A percentile compares a stretch with the other conserved stretches of the same genome.
Evolutionary conservation across 92 coral and sea anemone genomes (phyloP).

Genomic region (Porites lobata): DNA sequence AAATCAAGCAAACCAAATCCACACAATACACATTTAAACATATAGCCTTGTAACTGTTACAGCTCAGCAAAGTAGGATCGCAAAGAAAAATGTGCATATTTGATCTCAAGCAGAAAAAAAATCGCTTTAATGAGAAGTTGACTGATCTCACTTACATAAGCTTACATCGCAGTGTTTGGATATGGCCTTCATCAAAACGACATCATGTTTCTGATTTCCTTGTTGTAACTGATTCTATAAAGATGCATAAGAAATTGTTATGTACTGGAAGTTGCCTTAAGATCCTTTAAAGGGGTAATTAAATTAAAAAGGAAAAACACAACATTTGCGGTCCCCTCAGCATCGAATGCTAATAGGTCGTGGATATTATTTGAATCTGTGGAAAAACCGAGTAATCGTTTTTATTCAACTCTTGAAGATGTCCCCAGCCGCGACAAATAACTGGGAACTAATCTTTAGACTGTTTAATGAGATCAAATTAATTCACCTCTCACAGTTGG

Average conservation of each 20-base stretch:
- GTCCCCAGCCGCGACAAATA: slow-evolving; percentile 8
- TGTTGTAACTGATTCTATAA: neutral
- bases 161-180: no score
- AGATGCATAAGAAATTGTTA: neutral
- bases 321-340: neutral
- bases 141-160: no score
- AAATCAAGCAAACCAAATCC: no score
- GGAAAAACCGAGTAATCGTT: neutral
- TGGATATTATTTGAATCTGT: slow-evolving; percentile 1
- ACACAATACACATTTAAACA: no score
- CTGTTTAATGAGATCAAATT: slow-evolving; percentile 7
- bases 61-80: no score
- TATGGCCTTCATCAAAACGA: no score
- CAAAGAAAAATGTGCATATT: no score
- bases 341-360: neutral
- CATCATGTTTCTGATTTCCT: neutral
- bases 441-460: neutral
- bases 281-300: neutral
- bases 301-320: neutral
- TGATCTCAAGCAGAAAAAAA: no score
- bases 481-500: neutral
- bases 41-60: no score
- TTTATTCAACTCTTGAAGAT: neutral
- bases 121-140: no score
- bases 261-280: neutral